A percentile compares a stretch with the other conserved stretches of the same genome.
Evolutionary conservation across 1,140 invertebrate genomes (phyloP).

Genomic region (Mercenaria mercenaria): DNA sequence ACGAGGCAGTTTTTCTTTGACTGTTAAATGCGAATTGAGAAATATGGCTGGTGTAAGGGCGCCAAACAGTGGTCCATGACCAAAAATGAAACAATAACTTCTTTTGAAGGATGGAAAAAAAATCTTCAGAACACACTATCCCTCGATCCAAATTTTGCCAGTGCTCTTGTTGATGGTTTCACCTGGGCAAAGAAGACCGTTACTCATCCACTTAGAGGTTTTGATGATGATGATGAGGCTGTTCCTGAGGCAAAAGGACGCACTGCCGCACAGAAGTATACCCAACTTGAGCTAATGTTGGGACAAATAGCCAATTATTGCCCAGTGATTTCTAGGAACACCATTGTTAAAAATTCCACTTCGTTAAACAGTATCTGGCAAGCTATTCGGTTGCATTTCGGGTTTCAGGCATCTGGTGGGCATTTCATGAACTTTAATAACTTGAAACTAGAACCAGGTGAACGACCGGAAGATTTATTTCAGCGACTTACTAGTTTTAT

Average conservation of each 20-base stretch:
- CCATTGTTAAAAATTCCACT: constrained; percentile 67
- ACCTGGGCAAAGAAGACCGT: constrained; percentile 39
- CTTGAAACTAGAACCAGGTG: constrained; percentile 62
- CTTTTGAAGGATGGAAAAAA: constrained; percentile 66
- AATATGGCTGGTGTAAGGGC: constrained; percentile 2
- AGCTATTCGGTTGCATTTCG: constrained; percentile 64
- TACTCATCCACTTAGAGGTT: constrained; percentile 32
- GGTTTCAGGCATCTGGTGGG: constrained; percentile 68
- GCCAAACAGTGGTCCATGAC: constrained; percentile 65
- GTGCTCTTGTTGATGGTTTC: constrained; percentile 30
- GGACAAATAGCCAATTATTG: constrained; percentile 71
- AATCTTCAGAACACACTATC: constrained; percentile 66
- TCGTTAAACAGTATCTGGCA: constrained; percentile 65
- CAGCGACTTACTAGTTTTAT: constrained; percentile 57
- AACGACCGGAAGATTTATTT: constrained; percentile 70
- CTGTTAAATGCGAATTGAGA: not conserved
- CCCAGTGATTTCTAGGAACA: constrained; percentile 68
- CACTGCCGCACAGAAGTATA: constrained; percentile 49
- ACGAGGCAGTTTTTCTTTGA: not conserved
- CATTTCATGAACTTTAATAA: constrained; percentile 69
- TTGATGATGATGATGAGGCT: constrained; percentile 37
- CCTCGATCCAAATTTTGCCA: constrained; percentile 65
- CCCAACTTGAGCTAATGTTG: constrained; percentile 67
- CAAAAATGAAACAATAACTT: constrained; percentile 61
- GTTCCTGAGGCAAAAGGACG: constrained; percentile 13